phyloP scores from a whole-genome alignment of 35 echinoderm and acorn worm genomes.

The Apostichopus parvimensis region DNA sequence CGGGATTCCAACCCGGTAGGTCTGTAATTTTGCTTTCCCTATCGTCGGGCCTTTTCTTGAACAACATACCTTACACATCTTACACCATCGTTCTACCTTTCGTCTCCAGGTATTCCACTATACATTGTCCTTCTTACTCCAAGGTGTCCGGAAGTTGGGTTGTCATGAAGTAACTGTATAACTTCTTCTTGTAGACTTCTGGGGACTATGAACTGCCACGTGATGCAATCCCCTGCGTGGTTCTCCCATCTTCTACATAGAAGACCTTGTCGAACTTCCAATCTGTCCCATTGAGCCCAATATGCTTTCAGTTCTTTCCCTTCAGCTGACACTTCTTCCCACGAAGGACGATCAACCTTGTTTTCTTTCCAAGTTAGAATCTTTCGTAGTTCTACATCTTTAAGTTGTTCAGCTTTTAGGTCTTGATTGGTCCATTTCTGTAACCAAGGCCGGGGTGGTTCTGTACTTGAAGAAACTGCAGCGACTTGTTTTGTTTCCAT shows the following conservation, averaged over 20 bases:
- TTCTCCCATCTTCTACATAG: too few relatives aligned
- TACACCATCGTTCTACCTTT: not conserved
- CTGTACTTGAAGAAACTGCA: not conserved
- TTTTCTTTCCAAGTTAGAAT: not conserved
- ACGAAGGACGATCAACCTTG: not conserved
- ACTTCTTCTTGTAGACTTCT: not conserved
- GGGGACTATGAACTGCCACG: conserved; percentile 49
- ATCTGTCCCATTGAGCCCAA: too few relatives aligned
- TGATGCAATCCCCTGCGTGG: conserved; percentile 12
- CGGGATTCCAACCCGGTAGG: too few relatives aligned
- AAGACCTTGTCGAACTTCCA: too few relatives aligned
- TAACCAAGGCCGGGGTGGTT: too few relatives aligned
- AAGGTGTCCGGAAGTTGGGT: conserved; percentile 43
- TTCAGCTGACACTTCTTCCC: not conserved
- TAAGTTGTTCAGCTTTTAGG: conserved; percentile 32
- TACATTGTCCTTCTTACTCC: conserved; percentile 40
- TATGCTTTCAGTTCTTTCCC: too few relatives aligned
- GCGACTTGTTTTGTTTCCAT: too few relatives aligned
- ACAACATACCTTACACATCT: conserved; percentile 6
- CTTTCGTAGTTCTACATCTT: conserved; percentile 22
- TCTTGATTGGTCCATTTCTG: conserved; percentile 10
- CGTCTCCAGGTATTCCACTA: conserved; percentile 36
- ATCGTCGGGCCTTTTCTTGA: not conserved
- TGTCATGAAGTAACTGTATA: conserved; percentile 26
- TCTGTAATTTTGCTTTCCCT: not conserved